These are phyloP conservation scores for Volucella inflata DNA, from an alignment of 2,888 invertebrate species.

Conservation along the genomic window DNA sequence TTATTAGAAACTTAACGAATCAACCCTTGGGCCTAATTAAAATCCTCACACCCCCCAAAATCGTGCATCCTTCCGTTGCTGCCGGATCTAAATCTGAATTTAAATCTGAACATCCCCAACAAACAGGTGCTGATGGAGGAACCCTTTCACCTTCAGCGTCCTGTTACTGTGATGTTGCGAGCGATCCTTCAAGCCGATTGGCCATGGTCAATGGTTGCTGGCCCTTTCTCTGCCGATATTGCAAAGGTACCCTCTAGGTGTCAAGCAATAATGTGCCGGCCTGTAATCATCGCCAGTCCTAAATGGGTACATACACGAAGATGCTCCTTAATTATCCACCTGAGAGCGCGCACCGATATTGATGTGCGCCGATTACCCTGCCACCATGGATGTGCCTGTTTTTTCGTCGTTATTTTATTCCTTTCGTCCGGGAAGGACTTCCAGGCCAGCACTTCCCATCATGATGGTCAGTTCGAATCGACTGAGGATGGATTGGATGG, in stretches of 20 bases:
- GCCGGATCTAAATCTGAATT: slow-evolving; percentile 9
- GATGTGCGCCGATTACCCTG: slow-evolving; percentile 79
- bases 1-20: slow-evolving; percentile 37
- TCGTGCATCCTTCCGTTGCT: slow-evolving; percentile 42
- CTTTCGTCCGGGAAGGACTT: slow-evolving; percentile 48
- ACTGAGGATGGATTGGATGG: slow-evolving; percentile 78
- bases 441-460: slow-evolving; percentile 53
- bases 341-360: slow-evolving; percentile 76
- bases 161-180: not conserved
- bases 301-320: slow-evolving; percentile 84
- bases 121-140: slow-evolving; percentile 60
- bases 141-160: slow-evolving; percentile 61
- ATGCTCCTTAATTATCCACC: slow-evolving; percentile 84
- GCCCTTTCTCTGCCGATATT: slow-evolving; percentile 65
- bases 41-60: slow-evolving; percentile 53
- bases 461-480: slow-evolving; percentile 71
- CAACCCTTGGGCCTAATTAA: slow-evolving; percentile 60
- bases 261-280: slow-evolving; percentile 84
- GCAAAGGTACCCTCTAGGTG: slow-evolving; percentile 83
- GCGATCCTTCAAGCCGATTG: slow-evolving; percentile 54
- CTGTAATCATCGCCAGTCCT: slow-evolving; percentile 84
- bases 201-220: slow-evolving; percentile 56
- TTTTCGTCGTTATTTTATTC: slow-evolving; percentile 37
- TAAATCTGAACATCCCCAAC: not conserved
- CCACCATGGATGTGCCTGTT: slow-evolving; percentile 56